Conservation (phyloP, 2,888 invertebrate species). For the Steromphala cineraria region DNA sequence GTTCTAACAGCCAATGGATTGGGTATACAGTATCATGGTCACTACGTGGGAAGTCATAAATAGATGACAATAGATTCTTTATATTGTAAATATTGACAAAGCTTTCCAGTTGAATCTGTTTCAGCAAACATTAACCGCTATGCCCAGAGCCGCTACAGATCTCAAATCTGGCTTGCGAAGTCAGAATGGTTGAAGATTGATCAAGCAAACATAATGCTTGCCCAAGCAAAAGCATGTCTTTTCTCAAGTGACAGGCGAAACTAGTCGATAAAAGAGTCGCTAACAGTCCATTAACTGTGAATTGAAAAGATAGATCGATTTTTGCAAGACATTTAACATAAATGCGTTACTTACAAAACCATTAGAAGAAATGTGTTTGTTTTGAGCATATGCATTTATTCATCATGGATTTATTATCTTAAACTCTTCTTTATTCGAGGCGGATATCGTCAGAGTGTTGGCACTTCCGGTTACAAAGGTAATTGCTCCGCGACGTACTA, state of each 20-base stretch:
- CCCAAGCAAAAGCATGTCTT: constrained; percentile 14
- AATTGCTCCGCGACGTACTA: not conserved
- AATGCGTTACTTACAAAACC: constrained; percentile 17
- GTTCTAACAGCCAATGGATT: not conserved
- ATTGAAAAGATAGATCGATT: constrained; percentile 17
- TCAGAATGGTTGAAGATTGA: not conserved
- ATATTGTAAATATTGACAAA: constrained; percentile 1
- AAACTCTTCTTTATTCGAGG: constrained; percentile 1
- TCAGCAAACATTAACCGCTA: not conserved
- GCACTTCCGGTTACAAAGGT: constrained; percentile 18
- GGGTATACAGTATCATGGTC: not conserved
- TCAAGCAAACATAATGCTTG: constrained; percentile 3
- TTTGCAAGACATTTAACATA: constrained; percentile 21
- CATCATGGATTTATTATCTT: constrained; percentile 15
- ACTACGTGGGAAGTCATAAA: constrained; percentile 7
- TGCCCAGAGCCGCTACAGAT: not conserved
- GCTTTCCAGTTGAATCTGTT: constrained; percentile 12
- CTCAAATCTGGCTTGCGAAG: not conserved
- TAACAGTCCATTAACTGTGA: constrained; percentile 16
- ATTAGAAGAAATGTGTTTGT: constrained; percentile 12
- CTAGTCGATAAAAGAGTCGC: constrained; percentile 20
- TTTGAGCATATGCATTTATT: constrained; percentile 10
- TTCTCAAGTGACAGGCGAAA: constrained; percentile 20
- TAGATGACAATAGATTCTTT: not conserved
- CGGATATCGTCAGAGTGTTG: constrained; percentile 15